Percentiles rank a stretch among this genome's conserved stretches.
These are phyloP conservation scores for Apus apus DNA, from an alignment of 2,113 vertebrate genomes.

Conservation along the genomic window DNA sequence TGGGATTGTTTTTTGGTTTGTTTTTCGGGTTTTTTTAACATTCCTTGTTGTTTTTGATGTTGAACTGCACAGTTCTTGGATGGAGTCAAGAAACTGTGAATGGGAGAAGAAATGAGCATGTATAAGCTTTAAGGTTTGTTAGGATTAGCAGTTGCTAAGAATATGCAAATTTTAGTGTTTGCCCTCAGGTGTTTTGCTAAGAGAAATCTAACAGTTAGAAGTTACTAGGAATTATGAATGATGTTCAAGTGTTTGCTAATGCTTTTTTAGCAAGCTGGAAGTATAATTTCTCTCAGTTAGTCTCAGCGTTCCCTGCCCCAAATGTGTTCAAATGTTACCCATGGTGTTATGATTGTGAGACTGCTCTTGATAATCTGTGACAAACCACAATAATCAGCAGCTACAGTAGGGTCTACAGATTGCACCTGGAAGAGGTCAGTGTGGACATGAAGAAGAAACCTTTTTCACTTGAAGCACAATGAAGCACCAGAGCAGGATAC, in stretches of 20 bases:
- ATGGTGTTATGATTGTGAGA: background rate
- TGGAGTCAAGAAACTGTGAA: background rate
- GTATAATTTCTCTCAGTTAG: background rate
- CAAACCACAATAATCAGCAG: background rate
- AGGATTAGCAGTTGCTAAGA: background rate
- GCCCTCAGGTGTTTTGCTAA: background rate
- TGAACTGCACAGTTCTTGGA: background rate
- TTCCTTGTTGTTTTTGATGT: background rate
- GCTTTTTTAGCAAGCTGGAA: background rate
- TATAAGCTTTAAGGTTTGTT: background rate
- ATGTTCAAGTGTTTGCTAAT: background rate
- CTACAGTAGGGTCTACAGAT: background rate
- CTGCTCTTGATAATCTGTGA: background rate
- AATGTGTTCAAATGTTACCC: background rate
- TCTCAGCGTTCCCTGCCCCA: background rate
- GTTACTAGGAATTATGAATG: background rate
- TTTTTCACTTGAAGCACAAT: background rate
- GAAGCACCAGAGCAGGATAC: background rate
- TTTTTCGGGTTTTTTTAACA: background rate
- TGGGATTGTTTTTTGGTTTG: background rate
- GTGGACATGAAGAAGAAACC: background rate
- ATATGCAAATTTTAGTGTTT: background rate
- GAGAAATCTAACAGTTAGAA: background rate
- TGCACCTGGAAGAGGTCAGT: background rate
- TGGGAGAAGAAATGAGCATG: background rate